Percentiles rank a stretch among this genome's conserved stretches.
phyloP scores from a whole-genome alignment of 2,888 invertebrate species.

The Hypselothyrea guttata region DNA sequence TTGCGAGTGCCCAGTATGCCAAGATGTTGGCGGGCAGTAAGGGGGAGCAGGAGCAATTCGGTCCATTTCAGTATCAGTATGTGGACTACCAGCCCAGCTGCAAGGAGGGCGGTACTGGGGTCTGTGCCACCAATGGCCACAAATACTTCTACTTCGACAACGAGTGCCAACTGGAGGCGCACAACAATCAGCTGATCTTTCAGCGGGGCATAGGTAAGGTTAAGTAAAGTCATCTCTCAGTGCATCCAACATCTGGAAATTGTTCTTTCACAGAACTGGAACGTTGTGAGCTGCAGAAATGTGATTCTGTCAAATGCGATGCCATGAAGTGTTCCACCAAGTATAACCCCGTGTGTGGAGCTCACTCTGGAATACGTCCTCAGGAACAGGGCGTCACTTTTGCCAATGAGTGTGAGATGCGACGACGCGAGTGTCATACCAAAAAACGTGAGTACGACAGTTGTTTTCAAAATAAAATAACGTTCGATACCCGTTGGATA shows the following conservation, averaged over 20 bases:
- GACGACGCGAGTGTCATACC: conserved; percentile 42
- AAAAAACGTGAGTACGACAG: conserved; percentile 42
- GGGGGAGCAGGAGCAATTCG: conserved; percentile 2
- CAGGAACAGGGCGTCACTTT: conserved; percentile 34
- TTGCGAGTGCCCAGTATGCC: conserved; percentile 36
- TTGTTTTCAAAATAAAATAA: too few species aligned
- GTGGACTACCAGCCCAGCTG: conserved; percentile 61
- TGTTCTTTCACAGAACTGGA: conserved; percentile 52
- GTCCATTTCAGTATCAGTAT: conserved; percentile 49
- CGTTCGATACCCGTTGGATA: too few species aligned
- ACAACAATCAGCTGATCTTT: conserved; percentile 56
- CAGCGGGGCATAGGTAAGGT: conserved; percentile 53
- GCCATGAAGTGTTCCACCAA: conserved; percentile 34
- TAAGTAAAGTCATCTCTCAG: too few species aligned
- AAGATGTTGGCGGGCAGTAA: conserved; percentile 27
- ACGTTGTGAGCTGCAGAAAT: too few species aligned
- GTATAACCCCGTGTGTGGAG: conserved; percentile 50
- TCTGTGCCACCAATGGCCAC: conserved; percentile 57
- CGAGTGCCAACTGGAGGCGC: conserved; percentile 54
- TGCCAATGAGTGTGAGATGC: conserved; percentile 56
- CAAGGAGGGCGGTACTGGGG: conserved; percentile 44
- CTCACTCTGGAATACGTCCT: conserved; percentile 5
- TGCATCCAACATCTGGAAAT: conserved; percentile 12
- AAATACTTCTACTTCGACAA: conserved; percentile 55
- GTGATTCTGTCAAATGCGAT: too few species aligned